Evolutionary conservation across 2,888 invertebrate genomes (phyloP), one percentile per base, ranked within the genome.

Genomic region (Gymnoscelis rufifasciata): DNA sequence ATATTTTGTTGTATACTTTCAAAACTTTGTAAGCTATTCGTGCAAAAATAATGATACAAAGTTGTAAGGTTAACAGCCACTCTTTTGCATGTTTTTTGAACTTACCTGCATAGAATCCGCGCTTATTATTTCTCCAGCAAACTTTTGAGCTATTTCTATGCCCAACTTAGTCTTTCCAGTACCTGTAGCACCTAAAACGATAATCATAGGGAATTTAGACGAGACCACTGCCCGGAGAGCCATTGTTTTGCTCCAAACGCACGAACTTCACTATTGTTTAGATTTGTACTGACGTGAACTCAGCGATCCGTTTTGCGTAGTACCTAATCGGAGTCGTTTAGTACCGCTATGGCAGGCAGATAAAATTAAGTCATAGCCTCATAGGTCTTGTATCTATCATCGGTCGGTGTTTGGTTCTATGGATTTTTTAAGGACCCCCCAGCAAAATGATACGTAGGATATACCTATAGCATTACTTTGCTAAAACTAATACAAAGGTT

Each of bases 41-140:
- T n/a, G n/a, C n/a, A n/a, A n/a, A n/a, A n/a, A n/a, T n/a, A n/a
- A n/a, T n/a, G n/a, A n/a, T n/a, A n/a, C n/a, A n/a, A n/a, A n/a
- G n/a, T n/a, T n/a, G n/a, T 19, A 5, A 19, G 19, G 19, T 19
- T 19, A 19, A n/a, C n/a, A n/a, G 33, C 24, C n/a, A 27, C 29
- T 29, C 4, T 1, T 14, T 39, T 7, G 7, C 29, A 6, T 1
- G 29, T 31, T 53, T 39, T 48, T 40, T 24, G 2, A 30, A 64
- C 69, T 61, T 71, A 97, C 97, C 93, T 99, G 99, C 98, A 99
- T 99, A 12, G 99, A 98, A 91, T 99, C 99, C 0, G 98, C 98
- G 70, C 97, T 98, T 50, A 99, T 95, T 47, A 99, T 94, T 90
- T 99, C 98, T 15, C 97, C 95, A 57, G 90, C 90, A 78, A 95